These are phyloP conservation scores for Crocidura indochinensis DNA, from an alignment of 2,797 vertebrate genomes.

Conservation along the genomic window DNA sequence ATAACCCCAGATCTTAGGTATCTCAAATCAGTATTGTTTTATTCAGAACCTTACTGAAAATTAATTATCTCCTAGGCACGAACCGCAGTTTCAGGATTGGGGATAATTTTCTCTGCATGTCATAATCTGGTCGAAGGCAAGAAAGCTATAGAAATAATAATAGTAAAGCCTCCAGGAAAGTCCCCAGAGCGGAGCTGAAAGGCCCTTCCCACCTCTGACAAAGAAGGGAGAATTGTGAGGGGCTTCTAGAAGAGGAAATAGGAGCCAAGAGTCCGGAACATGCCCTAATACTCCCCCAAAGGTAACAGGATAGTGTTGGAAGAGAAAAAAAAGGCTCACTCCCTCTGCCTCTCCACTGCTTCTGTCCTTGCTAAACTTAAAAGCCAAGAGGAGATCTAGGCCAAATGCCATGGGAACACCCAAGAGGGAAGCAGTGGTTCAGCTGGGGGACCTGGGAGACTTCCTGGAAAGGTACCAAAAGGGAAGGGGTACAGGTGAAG, in stretches of 20 bases:
- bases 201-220: no score
- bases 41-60: background rate
- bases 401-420: background rate
- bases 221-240: no score
- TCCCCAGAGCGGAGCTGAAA: background rate
- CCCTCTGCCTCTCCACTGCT: no score
- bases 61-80: background rate
- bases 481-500: background rate
- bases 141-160: background rate
- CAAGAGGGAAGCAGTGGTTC: background rate
- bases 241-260: background rate
- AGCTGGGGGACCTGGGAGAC: fast-evolving
- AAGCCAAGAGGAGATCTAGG: background rate
- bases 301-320: background rate
- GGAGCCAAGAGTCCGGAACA: background rate
- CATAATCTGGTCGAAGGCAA: slow-evolving; percentile 29
- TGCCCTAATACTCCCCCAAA: background rate
- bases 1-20: background rate
- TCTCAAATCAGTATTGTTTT: slow-evolving; percentile 1
- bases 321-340: background rate
- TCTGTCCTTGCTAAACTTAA: background rate
- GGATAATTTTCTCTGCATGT: background rate
- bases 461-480: background rate
- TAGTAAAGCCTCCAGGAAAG: background rate
- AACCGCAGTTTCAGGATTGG: background rate